A percentile compares a stretch with the other conserved stretches of the same genome.
Evolutionary conservation across 2,113 vertebrate species (phyloP).

Genomic region (Antechinus flavipes): DNA sequence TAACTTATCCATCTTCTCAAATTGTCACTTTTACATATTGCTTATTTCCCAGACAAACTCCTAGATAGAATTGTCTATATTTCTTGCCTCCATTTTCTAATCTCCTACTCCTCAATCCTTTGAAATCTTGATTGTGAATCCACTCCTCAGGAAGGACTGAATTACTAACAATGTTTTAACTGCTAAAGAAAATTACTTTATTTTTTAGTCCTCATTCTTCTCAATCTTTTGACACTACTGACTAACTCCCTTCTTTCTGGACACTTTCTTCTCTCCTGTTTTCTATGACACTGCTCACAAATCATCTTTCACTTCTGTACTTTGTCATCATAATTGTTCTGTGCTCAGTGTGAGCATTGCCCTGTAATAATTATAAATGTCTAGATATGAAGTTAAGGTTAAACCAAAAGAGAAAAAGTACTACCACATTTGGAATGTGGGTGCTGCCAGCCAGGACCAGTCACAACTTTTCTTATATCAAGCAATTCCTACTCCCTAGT

Average conservation of each 20-base stretch:
- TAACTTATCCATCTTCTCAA: not conserved
- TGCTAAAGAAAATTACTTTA: not conserved
- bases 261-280: not conserved
- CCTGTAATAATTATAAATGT: not conserved
- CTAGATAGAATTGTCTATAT: not conserved
- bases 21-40: not conserved
- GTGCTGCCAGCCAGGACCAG: not conserved
- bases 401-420: not conserved
- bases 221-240: not conserved
- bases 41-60: not conserved
- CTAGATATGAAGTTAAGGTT: not conserved
- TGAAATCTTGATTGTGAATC: not conserved
- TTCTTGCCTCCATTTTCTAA: not conserved
- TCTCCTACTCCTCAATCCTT: not conserved
- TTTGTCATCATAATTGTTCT: not conserved
- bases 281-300: not conserved
- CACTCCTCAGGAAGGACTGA: not conserved
- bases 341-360: not conserved
- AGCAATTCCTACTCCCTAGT: not conserved
- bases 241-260: not conserved
- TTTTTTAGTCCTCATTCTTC: not conserved
- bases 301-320: not conserved
- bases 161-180: not conserved
- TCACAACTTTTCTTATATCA: not conserved
- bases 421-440: not conserved